Percentiles rank a stretch among this genome's conserved stretches.
Conservation (phyloP, 2,888 invertebrate species). For the Sinopyrophorus schimmeli region DNA sequence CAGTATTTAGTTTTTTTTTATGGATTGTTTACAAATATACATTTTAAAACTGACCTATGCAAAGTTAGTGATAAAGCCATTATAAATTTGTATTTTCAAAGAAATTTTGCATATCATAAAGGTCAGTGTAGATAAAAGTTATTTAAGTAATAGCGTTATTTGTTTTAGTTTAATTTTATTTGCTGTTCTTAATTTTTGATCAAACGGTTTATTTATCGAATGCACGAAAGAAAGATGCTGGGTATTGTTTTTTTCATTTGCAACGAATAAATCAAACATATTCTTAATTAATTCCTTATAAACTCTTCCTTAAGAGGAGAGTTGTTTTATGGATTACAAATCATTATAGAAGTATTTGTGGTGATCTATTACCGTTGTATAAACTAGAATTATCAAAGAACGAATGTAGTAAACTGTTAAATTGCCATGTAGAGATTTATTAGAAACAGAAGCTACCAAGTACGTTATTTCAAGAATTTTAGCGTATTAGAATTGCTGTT, state of each 20-base stretch:
- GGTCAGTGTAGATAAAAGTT: constrained; percentile 1
- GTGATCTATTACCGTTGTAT: constrained; percentile 16
- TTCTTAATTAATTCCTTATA: too few species aligned
- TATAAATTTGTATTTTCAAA: neutral
- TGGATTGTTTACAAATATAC: too few species aligned
- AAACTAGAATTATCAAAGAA: constrained; percentile 11
- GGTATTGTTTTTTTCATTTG: too few species aligned
- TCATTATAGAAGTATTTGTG: constrained; percentile 10
- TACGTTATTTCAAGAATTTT: constrained; percentile 8
- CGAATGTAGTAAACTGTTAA: constrained; percentile 9
- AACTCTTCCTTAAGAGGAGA: constrained; percentile 7
- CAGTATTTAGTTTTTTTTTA: too few species aligned
- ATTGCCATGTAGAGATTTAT: constrained; percentile 9
- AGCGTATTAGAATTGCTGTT: constrained; percentile 1
- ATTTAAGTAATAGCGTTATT: constrained; percentile 2
- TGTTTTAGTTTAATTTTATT: too few species aligned
- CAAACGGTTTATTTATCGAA: too few species aligned
- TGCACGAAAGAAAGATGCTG: too few species aligned
- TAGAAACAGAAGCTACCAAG: constrained; percentile 4
- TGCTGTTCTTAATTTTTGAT: too few species aligned
- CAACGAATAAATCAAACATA: too few species aligned
- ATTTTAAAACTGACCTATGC: constrained; percentile 11
- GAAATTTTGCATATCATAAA: constrained; percentile 5
- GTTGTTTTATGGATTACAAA: constrained; percentile 9
- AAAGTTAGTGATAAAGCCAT: constrained; percentile 6